Evolutionary conservation across 2,888 invertebrate species (phyloP), one percentile per base, ranked within the genome.

Genomic region (Stenoptilia bipunctidactyla): DNA sequence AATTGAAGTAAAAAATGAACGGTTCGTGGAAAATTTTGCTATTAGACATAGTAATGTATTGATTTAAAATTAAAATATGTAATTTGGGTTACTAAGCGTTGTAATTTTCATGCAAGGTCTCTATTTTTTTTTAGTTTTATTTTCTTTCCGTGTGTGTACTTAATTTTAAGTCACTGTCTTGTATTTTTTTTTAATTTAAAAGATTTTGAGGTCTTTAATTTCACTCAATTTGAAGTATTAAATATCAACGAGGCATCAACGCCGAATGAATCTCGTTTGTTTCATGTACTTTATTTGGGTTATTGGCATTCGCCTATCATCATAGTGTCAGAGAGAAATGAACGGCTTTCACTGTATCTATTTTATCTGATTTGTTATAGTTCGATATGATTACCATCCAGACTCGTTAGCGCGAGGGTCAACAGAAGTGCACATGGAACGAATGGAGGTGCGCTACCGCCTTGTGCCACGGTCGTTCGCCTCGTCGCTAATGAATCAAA

Each of bases 401-500:
- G 67, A 68, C 71, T 80, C 75, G 76, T 82, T 79, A 75, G 67
- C 67, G 70, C 55, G 61, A 61, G 66, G 74, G 72, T 76, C 74
- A 71, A 55, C 53, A 53, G 53, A 72, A 73, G 68, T 71, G 69
- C 68, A 69, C 63, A 66, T 55, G 66, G 66, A 68, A 68, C 71
- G 71, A 74, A 71, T 66, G 68, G 57, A 66, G 59, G 67, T 71
- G 68, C 69, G 67, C 70, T n/a, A 61, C 59, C 68, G 70, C 66
- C 77, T 80, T 82, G 77, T 77, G 51, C 61, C 46, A 42, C 53
- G 80, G 77, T 72, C 80, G 65, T 80, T 82, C 65, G 66, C 76
- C 77, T 64, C 48, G 57, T 56, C 47, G 68, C 67, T 82, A 80
- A 83, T 82, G 79, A 82, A 79, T 80, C 77, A 67, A 69, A 69